Percentiles rank a stretch among this genome's conserved stretches.
These are phyloP conservation scores for Drosophila kambysellisi DNA, from an alignment of 2,888 invertebrate genomes.

Conservation along the genomic window DNA sequence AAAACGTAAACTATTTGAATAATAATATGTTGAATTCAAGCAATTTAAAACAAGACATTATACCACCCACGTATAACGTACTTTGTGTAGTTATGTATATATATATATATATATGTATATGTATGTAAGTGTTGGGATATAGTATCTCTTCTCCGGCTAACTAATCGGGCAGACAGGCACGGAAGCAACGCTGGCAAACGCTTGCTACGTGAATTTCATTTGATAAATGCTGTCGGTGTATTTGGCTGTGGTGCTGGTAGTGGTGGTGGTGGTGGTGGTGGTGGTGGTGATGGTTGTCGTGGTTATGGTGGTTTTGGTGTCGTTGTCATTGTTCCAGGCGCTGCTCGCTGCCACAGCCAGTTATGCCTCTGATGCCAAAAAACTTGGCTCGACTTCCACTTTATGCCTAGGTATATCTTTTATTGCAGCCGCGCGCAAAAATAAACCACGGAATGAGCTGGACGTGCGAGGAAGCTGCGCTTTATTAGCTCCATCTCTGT, in stretches of 20 bases:
- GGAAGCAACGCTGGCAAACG: conserved; percentile 72
- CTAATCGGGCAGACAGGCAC: conserved; percentile 57
- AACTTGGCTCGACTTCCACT: conserved; percentile 68
- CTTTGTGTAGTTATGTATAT: background rate
- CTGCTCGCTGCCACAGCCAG: conserved; percentile 43
- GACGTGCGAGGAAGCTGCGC: conserved; percentile 4
- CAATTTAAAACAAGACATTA: background rate
- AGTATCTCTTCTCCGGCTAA: conserved; percentile 28
- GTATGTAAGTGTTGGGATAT: conserved; percentile 10
- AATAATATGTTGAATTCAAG: background rate
- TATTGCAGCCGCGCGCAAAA: conserved; percentile 70
- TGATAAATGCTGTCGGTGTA: conserved; percentile 74
- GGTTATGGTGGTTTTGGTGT: conserved; percentile 9
- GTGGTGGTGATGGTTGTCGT: background rate
- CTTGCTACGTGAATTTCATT: conserved; percentile 76
- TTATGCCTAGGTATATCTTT: conserved; percentile 61
- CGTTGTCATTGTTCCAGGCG: conserved; percentile 27
- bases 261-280: background rate
- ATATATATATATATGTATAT: background rate
- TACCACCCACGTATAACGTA: conserved; percentile 33
- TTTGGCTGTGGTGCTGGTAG: conserved; percentile 15
- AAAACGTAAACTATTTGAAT: background rate
- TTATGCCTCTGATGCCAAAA: conserved; percentile 60
- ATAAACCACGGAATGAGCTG: conserved; percentile 60
- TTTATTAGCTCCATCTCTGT: background rate